These are phyloP conservation scores for Drosophila littoralis DNA, from an alignment of 1,140 invertebrate genomes.

Conservation along the genomic window DNA sequence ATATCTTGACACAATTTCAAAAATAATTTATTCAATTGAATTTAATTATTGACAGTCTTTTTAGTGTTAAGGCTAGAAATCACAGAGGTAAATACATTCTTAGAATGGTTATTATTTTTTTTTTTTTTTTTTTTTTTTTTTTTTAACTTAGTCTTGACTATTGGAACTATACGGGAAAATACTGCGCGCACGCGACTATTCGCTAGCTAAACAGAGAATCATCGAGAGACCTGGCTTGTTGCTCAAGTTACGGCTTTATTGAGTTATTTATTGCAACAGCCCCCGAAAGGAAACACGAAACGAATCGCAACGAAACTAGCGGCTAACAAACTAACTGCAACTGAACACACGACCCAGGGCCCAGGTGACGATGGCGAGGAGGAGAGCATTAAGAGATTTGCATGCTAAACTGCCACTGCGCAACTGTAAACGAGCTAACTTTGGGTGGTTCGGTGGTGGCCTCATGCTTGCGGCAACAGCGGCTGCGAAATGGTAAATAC, in stretches of 20 bases:
- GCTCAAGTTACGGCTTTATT: constrained; percentile 66
- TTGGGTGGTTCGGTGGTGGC: constrained; percentile 37
- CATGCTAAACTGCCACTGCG: constrained; percentile 26
- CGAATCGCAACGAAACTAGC: constrained; percentile 11
- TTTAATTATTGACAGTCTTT: constrained; percentile 35
- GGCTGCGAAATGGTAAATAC: constrained; percentile 69
- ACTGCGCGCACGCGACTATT: constrained; percentile 7
- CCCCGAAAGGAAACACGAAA: constrained; percentile 8
- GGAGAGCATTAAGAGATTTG: constrained; percentile 17
- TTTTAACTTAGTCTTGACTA: constrained; percentile 18
- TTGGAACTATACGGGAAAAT: constrained; percentile 13
- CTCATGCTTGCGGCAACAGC: constrained; percentile 44
- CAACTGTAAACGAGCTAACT: constrained; percentile 40
- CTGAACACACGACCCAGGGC: constrained; percentile 15
- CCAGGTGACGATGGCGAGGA: constrained; percentile 12
- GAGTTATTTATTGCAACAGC: constrained; percentile 54
- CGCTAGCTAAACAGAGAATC: constrained; percentile 1
- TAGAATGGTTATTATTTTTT: constrained; percentile 22
- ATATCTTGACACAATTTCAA: constrained; percentile 42
- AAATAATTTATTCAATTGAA: constrained; percentile 50
- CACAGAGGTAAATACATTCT: constrained; percentile 39
- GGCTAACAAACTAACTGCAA: constrained; percentile 1
- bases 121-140: constrained; percentile 10
- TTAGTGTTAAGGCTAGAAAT: constrained; percentile 27
- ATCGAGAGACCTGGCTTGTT: constrained; percentile 49